Percentiles rank a stretch among this genome's conserved stretches.
These are phyloP conservation scores for Neocrepidodera transversa DNA, from an alignment of 2,888 invertebrate genomes.

Conservation along the genomic window DNA sequence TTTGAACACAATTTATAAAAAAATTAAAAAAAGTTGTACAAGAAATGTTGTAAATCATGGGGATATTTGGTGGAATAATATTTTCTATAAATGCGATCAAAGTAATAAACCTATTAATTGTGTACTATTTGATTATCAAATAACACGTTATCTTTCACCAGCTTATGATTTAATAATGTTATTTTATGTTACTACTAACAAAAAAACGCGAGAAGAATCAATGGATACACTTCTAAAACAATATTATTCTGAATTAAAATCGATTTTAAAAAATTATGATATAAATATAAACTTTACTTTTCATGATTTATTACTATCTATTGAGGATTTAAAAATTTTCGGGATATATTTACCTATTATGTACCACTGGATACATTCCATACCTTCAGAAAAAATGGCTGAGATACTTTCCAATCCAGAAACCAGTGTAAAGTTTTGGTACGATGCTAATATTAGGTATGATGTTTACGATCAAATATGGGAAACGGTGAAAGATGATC, in stretches of 20 bases:
- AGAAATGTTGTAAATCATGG: conserved; percentile 10
- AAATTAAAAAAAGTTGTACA: background rate
- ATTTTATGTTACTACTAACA: background rate
- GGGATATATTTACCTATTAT: background rate
- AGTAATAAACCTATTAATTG: background rate
- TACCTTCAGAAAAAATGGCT: background rate
- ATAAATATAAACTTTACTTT: background rate
- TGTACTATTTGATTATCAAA: conserved; percentile 2
- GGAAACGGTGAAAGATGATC: background rate
- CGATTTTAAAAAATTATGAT: background rate
- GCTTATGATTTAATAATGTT: background rate
- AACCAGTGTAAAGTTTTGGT: background rate
- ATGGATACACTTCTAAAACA: background rate
- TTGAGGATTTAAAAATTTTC: background rate
- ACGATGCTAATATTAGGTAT: background rate
- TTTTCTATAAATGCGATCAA: background rate
- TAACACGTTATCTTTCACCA: conserved; percentile 1
- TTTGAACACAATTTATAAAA: background rate
- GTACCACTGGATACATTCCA: background rate
- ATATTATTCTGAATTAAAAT: background rate
- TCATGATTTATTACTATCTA: background rate
- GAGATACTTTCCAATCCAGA: background rate
- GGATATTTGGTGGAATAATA: background rate
- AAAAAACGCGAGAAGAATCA: background rate
- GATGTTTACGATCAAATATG: background rate